phyloP scores from a whole-genome alignment of 2,113 vertebrate genomes.

The Herpailurus yagouaroundi region DNA sequence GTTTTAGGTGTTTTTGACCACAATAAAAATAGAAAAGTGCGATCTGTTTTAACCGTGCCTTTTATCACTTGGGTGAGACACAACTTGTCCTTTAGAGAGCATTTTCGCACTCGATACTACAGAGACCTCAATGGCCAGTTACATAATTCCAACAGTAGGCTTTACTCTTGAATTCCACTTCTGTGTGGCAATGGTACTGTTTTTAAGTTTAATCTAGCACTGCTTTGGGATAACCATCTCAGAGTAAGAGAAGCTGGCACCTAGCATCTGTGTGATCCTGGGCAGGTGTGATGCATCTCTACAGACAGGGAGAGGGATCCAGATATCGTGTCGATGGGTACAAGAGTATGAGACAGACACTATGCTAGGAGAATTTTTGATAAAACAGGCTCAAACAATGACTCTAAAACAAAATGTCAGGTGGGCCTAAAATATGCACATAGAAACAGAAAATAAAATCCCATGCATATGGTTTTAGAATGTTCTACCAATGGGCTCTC shows the following conservation, averaged over 20 bases:
- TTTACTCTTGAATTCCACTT: conserved; percentile 51
- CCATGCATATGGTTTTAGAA: background rate
- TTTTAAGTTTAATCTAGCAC: conserved; percentile 42
- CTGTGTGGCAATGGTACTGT: conserved; percentile 27
- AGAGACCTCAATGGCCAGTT: background rate
- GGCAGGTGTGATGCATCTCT: background rate
- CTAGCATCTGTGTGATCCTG: background rate
- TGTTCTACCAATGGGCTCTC: background rate
- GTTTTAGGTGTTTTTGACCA: background rate
- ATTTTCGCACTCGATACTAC: conserved; percentile 36
- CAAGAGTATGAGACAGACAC: background rate
- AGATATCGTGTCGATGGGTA: background rate
- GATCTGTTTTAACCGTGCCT: background rate
- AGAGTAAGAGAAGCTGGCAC: background rate
- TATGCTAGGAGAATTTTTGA: conserved; percentile 12
- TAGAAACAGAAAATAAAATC: background rate
- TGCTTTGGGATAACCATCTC: background rate
- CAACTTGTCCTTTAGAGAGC: background rate
- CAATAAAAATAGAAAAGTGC: background rate
- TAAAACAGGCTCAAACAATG: background rate
- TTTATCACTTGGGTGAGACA: conserved; percentile 25
- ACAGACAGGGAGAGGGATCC: background rate
- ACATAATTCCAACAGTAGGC: background rate
- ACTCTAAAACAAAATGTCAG: background rate
- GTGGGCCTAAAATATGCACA: background rate